Percentiles rank a stretch among this genome's conserved stretches.
Evolutionary conservation across 1,140 invertebrate species (phyloP).

Genomic region (Drosophila nannoptera): DNA sequence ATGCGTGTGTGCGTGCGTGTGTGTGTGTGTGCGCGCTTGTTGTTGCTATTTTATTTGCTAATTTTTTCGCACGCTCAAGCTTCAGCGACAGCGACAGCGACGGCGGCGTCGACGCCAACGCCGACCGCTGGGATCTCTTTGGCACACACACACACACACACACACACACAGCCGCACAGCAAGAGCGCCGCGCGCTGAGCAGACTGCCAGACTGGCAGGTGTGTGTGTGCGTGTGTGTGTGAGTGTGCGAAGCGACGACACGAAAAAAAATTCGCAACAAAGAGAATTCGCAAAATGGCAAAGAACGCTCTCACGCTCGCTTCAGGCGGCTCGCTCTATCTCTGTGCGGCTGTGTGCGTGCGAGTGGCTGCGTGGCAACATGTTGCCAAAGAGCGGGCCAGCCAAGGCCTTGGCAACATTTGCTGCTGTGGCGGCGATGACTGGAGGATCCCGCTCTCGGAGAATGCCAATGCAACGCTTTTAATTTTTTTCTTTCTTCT

Average conservation of each 20-base stretch:
- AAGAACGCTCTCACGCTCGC: conserved; percentile 21
- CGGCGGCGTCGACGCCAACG: conserved; percentile 12
- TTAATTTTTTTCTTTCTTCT: conserved; percentile 33
- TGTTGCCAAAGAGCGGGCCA: conserved; percentile 30
- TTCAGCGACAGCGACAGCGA: conserved; percentile 20
- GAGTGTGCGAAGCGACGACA: conserved; percentile 17
- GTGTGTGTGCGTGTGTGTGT: conserved; percentile 16
- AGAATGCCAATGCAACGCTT: conserved; percentile 35
- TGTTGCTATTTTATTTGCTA: conserved; percentile 48
- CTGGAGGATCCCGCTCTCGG: conserved; percentile 48
- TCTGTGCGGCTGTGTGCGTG: conserved; percentile 8
- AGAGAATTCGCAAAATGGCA: conserved; percentile 54
- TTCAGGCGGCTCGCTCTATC: neutral
- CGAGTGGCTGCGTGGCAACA: conserved; percentile 14
- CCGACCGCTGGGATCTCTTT: conserved; percentile 44
- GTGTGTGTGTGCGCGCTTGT: conserved; percentile 24
- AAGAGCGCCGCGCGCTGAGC: conserved; percentile 6
- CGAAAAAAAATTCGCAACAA: conserved; percentile 41
- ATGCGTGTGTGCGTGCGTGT: conserved; percentile 25
- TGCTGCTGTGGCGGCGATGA: conserved; percentile 12
- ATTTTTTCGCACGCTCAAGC: conserved; percentile 50
- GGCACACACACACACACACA: conserved; percentile 23
- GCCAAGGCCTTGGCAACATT: conserved; percentile 29
- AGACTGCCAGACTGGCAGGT: neutral
- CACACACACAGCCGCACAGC: conserved; percentile 1